Evolutionary conservation across 2,888 invertebrate species (phyloP).

Genomic region (Machimus rusticus): DNA sequence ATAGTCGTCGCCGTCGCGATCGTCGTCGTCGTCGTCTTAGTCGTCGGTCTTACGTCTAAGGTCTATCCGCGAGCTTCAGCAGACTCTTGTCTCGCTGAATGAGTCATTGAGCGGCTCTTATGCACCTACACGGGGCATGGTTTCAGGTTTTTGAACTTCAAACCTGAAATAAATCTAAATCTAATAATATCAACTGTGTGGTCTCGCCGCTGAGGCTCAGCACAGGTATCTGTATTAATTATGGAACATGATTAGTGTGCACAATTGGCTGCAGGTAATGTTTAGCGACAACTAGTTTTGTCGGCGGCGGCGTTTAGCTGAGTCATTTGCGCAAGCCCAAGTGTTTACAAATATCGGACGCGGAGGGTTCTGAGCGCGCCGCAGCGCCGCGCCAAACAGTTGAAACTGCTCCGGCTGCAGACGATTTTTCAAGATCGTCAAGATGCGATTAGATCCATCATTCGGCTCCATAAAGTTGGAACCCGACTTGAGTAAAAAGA

Average conservation of each 20-base stretch:
- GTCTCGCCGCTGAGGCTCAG: constrained; percentile 39
- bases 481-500: background rate
- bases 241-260: constrained; percentile 48
- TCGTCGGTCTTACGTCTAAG: background rate
- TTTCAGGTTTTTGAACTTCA: constrained; percentile 50
- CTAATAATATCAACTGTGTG: constrained; percentile 45
- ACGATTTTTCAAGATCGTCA: background rate
- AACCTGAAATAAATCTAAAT: constrained; percentile 46
- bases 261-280: constrained; percentile 46
- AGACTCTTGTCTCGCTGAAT: constrained; percentile 39
- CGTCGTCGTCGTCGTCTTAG: background rate
- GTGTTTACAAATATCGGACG: constrained; percentile 31
- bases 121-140: constrained; percentile 47
- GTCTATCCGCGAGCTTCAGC: constrained; percentile 5
- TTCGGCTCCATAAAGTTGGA: background rate
- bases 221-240: constrained; percentile 48
- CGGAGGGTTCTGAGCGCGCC: background rate
- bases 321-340: constrained; percentile 33
- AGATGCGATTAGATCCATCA: background rate
- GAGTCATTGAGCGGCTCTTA: constrained; percentile 43
- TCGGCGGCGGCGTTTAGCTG: constrained; percentile 43
- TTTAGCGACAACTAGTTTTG: constrained; percentile 46
- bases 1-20: background rate
- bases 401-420: background rate
- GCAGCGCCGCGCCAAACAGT: background rate